Percentiles rank a stretch among this genome's conserved stretches.
phyloP scores from a whole-genome alignment of 2,113 vertebrate genomes.

The Sitta europaea region DNA sequence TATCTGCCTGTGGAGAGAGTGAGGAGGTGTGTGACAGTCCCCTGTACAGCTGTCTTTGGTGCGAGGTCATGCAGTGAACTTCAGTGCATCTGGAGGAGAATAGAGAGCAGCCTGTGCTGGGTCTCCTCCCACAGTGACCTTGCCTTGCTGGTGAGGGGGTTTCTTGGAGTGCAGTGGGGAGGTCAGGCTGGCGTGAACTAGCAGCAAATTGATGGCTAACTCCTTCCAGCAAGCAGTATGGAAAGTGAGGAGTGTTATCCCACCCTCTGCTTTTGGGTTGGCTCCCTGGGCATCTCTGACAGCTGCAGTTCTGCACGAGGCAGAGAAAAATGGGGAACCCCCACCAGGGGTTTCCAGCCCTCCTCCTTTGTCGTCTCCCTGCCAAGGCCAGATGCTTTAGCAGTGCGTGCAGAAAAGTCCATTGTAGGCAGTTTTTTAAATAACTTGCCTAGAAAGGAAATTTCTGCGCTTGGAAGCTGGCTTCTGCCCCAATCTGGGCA shows the following conservation, averaged over 20 bases:
- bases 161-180: neutral
- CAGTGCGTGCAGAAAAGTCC: slow-evolving; percentile 13
- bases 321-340: neutral
- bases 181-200: neutral
- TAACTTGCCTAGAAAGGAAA: slow-evolving; percentile 67
- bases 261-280: neutral
- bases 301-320: neutral
- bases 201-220: neutral
- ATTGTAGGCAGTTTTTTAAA: slow-evolving; percentile 55
- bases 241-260: neutral
- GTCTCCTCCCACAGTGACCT: neutral
- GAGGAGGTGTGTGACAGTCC: neutral
- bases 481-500: slow-evolving; percentile 21
- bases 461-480: slow-evolving; percentile 48
- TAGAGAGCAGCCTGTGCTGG: neutral
- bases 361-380: neutral
- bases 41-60: neutral
- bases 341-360: neutral
- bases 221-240: neutral
- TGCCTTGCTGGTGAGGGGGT: neutral
- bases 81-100: neutral
- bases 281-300: neutral
- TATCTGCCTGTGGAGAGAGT: neutral
- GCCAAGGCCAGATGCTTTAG: slow-evolving; percentile 50
- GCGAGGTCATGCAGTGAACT: neutral